A percentile compares a stretch with the other conserved stretches of the same genome.
Evolutionary conservation across 2,113 vertebrate genomes (phyloP).

Genomic region (Ascaphus truei): DNA sequence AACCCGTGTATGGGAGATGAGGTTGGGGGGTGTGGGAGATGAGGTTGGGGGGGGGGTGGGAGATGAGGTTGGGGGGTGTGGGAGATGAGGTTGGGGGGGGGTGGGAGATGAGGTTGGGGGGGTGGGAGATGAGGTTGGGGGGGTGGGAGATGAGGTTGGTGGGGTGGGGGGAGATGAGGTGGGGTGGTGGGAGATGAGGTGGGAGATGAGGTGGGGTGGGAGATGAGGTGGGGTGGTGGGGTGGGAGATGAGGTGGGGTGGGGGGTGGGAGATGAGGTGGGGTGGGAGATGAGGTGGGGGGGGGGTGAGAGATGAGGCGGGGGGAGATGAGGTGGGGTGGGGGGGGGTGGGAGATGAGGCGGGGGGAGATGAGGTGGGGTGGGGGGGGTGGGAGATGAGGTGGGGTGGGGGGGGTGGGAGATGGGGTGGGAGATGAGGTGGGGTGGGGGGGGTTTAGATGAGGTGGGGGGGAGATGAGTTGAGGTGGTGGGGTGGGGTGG

Average conservation of each 20-base stretch:
- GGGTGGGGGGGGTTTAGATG: neutral
- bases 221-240: neutral
- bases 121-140: neutral
- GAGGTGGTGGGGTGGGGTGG: neutral
- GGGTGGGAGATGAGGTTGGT: neutral
- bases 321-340: neutral
- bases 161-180: neutral
- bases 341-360: neutral
- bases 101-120: neutral
- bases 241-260: neutral
- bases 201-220: neutral
- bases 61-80: neutral
- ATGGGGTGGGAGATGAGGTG: neutral
- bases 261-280: neutral
- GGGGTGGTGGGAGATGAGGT: too few species aligned
- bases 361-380: neutral
- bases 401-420: neutral
- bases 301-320: neutral
- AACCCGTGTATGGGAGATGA: neutral
- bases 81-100: neutral
- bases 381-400: neutral
- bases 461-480: neutral
- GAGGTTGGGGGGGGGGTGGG: neutral
- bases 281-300: neutral
- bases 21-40: neutral